Conservation (phyloP, 2,888 invertebrate genomes). For the Harpalus rufipes region DNA sequence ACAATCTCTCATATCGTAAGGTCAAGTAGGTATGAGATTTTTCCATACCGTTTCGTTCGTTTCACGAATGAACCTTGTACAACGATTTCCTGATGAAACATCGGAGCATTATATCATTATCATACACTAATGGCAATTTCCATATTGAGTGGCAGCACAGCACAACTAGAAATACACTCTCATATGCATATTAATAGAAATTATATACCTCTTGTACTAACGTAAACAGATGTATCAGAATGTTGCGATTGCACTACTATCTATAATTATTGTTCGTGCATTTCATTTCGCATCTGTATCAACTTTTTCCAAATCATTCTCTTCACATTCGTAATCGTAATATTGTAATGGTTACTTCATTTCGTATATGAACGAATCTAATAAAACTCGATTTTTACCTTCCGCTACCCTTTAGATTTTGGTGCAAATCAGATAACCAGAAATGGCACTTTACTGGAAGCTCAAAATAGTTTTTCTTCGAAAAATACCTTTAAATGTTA, state of each 20-base stretch:
- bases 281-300: no score
- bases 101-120: constrained; percentile 55
- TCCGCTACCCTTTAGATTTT: no score
- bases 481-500: no score
- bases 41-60: not conserved
- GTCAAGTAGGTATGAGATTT: constrained; percentile 2
- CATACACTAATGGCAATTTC: constrained; percentile 56
- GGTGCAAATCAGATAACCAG: no score
- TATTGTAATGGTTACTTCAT: no score
- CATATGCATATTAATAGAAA: constrained; percentile 55
- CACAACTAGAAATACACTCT: constrained; percentile 45
- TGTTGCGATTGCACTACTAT: constrained; percentile 7
- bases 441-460: no score
- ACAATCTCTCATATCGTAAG: not conserved
- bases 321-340: no score
- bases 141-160: constrained; percentile 38
- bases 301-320: no score
- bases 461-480: no score
- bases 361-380: no score
- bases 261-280: not conserved
- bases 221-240: constrained; percentile 33
- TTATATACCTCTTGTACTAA: constrained; percentile 32
- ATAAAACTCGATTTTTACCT: no score
- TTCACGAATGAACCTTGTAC: constrained; percentile 12
- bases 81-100: constrained; percentile 42